Conservation (phyloP, 2,113 vertebrate genomes). For the Motacilla alba region DNA sequence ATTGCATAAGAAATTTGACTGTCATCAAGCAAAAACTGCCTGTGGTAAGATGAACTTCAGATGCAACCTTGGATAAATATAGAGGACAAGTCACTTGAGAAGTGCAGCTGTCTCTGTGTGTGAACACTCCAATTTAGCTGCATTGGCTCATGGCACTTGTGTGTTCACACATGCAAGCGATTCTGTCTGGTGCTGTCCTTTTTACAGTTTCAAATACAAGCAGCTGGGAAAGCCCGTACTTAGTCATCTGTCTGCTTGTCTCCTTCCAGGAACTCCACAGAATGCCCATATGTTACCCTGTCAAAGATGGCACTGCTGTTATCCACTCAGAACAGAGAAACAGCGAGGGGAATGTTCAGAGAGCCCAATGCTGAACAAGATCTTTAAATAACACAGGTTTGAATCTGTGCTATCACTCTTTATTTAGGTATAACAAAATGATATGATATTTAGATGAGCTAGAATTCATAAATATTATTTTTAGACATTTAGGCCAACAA, state of each 20-base stretch:
- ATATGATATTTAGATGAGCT: background rate
- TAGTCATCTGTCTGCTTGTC: conserved; percentile 5
- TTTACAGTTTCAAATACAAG: background rate
- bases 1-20: background rate
- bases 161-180: background rate
- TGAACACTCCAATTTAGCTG: background rate
- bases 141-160: background rate
- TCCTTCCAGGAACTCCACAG: conserved; percentile 34
- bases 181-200: background rate
- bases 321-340: background rate
- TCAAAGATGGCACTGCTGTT: background rate
- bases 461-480: background rate
- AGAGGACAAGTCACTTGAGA: background rate
- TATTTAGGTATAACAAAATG: background rate
- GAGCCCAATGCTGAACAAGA: background rate
- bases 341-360: background rate
- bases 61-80: background rate
- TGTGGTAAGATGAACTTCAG: background rate
- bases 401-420: background rate
- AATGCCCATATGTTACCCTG: conserved; percentile 30
- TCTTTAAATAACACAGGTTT: background rate
- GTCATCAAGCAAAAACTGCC: background rate
- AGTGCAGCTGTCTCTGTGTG: background rate
- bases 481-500: background rate
- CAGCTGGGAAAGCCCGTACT: conserved; percentile 33